phyloP scores from a whole-genome alignment of 2,113 vertebrate species.

The Gnathonemus echidnorhynchus region DNA sequence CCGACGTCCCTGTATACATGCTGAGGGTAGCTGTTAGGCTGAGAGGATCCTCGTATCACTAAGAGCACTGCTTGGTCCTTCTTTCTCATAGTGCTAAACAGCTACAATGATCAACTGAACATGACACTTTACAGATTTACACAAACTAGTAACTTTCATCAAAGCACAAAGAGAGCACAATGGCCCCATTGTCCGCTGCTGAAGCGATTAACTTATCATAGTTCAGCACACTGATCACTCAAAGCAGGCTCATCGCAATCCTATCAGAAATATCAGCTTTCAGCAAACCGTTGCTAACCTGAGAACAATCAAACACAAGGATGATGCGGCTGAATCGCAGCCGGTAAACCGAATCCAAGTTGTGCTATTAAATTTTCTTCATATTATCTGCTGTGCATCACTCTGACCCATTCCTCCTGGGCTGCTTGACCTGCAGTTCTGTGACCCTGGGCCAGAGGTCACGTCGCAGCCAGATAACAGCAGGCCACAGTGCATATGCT shows the following conservation, averaged over 20 bases:
- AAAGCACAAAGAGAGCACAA: background rate
- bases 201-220: background rate
- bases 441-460: background rate
- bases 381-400: background rate
- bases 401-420: background rate
- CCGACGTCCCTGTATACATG: background rate
- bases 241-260: background rate
- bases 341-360: background rate
- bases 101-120: background rate
- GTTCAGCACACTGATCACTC: background rate
- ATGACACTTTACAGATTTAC: background rate
- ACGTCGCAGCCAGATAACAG: background rate
- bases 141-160: background rate
- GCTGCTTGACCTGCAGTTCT: background rate
- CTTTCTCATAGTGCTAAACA: background rate
- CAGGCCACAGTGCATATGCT: background rate
- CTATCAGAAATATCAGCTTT: conserved; percentile 2
- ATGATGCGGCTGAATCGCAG: background rate
- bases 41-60: background rate
- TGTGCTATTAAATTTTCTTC: background rate
- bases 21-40: background rate
- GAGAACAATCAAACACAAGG: background rate
- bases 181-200: background rate
- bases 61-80: background rate
- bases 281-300: background rate